Base-by-base conservation (phyloP, 2,888 invertebrate genomes). In the Drosophila mercatorum region DNA sequence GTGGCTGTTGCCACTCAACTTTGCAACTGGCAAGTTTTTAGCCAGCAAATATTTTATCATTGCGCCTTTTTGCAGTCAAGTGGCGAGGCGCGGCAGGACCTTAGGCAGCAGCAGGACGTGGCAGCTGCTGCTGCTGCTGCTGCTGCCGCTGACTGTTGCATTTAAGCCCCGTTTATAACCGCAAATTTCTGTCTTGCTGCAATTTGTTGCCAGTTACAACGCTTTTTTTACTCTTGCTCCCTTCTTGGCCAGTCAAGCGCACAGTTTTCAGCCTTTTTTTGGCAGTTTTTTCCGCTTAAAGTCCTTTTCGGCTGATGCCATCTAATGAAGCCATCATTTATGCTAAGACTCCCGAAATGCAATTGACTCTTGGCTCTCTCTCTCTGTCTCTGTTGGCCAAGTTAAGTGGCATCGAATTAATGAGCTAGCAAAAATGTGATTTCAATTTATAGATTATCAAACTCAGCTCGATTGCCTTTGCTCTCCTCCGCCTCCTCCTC, bases 31-130 rank as follows among this genome's bases (percentile, higher is more conserved):
- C 74, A 84, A 82, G 79, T 81, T 87, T 87, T 86, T 75, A 83
- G 62, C 69, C 79, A 77, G 79, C 78, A 84, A 84, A 88, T 86
- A 88, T 87, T 88, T 87, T 87, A 86, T 86, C 86, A 88, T 82
- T 82, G 82, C 78, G 79, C 82, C 80, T 83, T 86, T 81, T 81
- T 72, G 74, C 87, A 79, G 78, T 86, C 87, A 83, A 87, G 83
- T 81, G 83, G 81, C 31, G 6, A 34, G 31, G 31, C 69, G 46
- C 34, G 51, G 34, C 68, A 72, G 53, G 55, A 56, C 68, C 63
- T 57, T 43, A 52, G 46, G 62, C 51, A 63, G 51, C 10, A 56
- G 11, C 38, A 55, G 40, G 53, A 55, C 40, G 26, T 26, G 28
- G 34, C 61, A 47, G 46, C 44, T 49, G 60, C 78, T 73, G 22